phyloP scores from a whole-genome alignment of 2,113 vertebrate genomes.

The Bothrops jararaca region DNA sequence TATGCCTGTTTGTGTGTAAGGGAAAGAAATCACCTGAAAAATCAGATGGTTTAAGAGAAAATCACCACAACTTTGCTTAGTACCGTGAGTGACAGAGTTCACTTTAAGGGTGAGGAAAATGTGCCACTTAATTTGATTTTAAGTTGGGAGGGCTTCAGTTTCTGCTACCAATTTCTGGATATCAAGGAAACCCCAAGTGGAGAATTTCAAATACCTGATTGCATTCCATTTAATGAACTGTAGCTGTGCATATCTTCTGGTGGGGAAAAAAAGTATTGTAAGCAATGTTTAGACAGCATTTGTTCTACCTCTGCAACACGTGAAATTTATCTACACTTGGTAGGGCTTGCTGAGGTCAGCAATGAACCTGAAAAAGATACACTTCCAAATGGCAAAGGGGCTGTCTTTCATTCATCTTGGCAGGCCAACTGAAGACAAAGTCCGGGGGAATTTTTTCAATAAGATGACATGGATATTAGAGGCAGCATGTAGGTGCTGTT shows the following conservation, averaged over 20 bases:
- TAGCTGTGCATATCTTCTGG: background rate
- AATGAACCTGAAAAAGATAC: conserved; percentile 58
- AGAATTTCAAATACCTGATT: conserved; percentile 7
- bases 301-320: conserved; percentile 21
- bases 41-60: conserved; percentile 20
- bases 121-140: conserved; percentile 52
- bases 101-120: conserved; percentile 36
- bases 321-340: conserved; percentile 49
- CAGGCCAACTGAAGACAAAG: conserved; percentile 22
- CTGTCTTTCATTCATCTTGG: conserved; percentile 64
- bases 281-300: conserved; percentile 39
- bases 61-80: conserved; percentile 23
- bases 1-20: background rate
- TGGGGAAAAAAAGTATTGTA: conserved; percentile 48
- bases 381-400: conserved; percentile 56
- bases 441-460: conserved; percentile 51
- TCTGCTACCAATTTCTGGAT: conserved; percentile 5
- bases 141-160: conserved; percentile 42
- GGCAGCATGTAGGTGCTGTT: conserved; percentile 73
- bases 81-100: conserved; percentile 43
- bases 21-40: background rate
- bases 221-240: conserved; percentile 45
- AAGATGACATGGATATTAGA: conserved; percentile 74
- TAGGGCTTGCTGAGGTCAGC: conserved; percentile 52
- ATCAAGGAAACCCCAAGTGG: background rate